A percentile compares a stretch with the other conserved stretches of the same genome.
Conservation (phyloP, 2,888 invertebrate genomes). For the Melanostoma scalare region DNA sequence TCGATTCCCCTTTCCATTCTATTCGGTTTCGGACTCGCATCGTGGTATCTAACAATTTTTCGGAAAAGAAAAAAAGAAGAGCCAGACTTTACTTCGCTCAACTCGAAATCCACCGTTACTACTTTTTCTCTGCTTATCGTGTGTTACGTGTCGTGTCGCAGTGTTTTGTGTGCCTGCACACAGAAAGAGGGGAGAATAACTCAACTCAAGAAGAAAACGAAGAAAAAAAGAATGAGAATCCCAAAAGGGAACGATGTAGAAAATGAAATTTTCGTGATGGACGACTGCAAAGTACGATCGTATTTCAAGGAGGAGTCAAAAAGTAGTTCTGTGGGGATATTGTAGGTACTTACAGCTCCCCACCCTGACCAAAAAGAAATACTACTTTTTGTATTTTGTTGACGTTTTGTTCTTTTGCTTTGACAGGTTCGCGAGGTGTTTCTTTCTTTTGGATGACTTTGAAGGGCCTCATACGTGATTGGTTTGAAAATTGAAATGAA, state of each 20-base stretch:
- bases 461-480: constrained; percentile 62
- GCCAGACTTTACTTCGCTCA: no score
- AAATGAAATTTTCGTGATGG: constrained; percentile 73
- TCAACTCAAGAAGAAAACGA: constrained; percentile 8
- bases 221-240: constrained; percentile 4
- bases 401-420: constrained; percentile 44
- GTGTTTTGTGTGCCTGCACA: neutral
- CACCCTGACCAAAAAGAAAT: constrained; percentile 13
- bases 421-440: constrained; percentile 49
- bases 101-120: no score
- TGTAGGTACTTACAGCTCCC: constrained; percentile 12
- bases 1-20: neutral
- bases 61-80: no score
- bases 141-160: neutral
- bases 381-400: constrained; percentile 39
- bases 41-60: no score
- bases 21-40: constrained; percentile 24
- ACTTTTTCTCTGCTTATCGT: neutral
- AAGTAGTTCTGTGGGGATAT: constrained; percentile 44
- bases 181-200: constrained; percentile 21
- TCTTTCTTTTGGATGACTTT: constrained; percentile 42
- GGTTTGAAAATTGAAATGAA: constrained; percentile 67
- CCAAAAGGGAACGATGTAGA: constrained; percentile 50
- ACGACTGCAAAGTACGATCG: constrained; percentile 70
- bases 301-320: constrained; percentile 71